Evolutionary conservation across 1,140 invertebrate genomes (phyloP).

Genomic region (Chelonus insularis): DNA sequence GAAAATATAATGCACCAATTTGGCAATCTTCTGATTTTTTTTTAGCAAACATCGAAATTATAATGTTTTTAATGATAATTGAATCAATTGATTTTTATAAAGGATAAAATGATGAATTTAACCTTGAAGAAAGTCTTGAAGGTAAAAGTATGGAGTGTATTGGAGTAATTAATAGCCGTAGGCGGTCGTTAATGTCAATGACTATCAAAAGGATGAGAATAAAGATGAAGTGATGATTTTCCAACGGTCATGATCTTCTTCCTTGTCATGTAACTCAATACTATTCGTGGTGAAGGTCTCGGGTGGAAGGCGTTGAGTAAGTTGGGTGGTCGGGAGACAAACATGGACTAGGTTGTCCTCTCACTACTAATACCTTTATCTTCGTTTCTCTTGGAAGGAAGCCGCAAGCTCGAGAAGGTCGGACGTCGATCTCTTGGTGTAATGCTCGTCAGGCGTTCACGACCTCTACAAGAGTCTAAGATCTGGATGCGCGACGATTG

Average conservation of each 20-base stretch:
- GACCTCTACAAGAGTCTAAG: neutral
- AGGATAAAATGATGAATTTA: too few relatives aligned
- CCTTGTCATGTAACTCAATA: constrained; percentile 10
- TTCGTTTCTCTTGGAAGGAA: neutral
- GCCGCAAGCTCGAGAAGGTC: constrained; percentile 4
- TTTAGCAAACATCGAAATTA: too few relatives aligned
- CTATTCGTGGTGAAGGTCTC: constrained; percentile 4
- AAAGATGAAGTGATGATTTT: neutral
- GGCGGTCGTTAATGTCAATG: constrained; percentile 11
- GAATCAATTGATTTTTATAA: too few relatives aligned
- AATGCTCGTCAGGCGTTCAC: neutral
- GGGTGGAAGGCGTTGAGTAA: constrained; percentile 9
- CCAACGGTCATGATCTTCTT: neutral
- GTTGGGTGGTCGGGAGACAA: constrained; percentile 19
- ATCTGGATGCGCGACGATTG: constrained; percentile 20
- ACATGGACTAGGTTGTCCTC: constrained; percentile 10
- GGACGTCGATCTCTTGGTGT: constrained; percentile 1
- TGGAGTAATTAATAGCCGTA: constrained; percentile 8
- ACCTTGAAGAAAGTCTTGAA: too few relatives aligned
- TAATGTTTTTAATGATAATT: too few relatives aligned
- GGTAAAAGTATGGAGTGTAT: too few relatives aligned
- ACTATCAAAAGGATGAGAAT: neutral
- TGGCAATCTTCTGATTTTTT: too few relatives aligned
- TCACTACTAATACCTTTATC: neutral
- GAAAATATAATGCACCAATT: too few relatives aligned